Evolutionary conservation across 2,113 vertebrate genomes (phyloP).

Genomic region (Hystrix brachyura): DNA sequence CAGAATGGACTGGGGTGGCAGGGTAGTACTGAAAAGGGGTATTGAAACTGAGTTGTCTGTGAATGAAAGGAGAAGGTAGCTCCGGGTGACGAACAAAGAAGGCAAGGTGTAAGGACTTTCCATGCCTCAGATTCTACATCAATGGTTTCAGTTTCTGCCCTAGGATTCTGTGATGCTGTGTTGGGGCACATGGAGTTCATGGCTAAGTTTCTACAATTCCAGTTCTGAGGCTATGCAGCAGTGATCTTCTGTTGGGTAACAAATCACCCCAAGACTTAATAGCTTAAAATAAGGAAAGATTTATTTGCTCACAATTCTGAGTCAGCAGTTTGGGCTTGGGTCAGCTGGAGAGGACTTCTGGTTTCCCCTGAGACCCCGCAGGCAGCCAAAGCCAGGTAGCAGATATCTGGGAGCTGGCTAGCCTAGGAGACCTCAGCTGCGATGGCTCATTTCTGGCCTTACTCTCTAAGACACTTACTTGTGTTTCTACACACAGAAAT

Average conservation of each 20-base stretch:
- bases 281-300: not conserved
- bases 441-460: constrained; percentile 13
- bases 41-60: not conserved
- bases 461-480: not conserved
- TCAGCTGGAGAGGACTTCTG: not conserved
- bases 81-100: not conserved
- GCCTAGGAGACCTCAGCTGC: not conserved
- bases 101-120: not conserved
- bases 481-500: not conserved
- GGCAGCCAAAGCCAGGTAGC: not conserved
- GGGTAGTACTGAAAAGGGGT: not conserved
- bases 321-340: constrained; percentile 15
- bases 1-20: not conserved
- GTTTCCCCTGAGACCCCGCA: not conserved
- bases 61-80: not conserved
- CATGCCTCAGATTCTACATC: not conserved
- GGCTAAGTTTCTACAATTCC: not conserved
- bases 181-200: not conserved
- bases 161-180: not conserved
- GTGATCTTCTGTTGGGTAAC: not conserved
- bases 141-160: not conserved
- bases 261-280: not conserved
- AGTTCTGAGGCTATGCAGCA: not conserved
- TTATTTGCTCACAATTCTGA: not conserved
- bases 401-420: not conserved